Conservation (phyloP, 2,797 vertebrate species). For the Myiotriccus ornatus region DNA sequence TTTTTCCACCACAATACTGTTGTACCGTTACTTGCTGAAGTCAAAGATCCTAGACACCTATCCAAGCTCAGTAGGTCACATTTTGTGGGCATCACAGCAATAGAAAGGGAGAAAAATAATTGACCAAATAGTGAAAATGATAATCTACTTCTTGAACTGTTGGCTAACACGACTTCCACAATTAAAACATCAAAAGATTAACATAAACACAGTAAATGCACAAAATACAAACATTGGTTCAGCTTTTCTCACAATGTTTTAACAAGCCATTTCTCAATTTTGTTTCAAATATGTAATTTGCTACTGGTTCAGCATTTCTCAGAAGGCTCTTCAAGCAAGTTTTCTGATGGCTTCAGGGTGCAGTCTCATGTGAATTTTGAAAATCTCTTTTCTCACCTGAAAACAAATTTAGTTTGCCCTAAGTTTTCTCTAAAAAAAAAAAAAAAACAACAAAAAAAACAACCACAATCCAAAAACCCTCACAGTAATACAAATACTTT, state of each 20-base stretch:
- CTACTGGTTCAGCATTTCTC: slow-evolving; percentile 73
- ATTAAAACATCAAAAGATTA: neutral
- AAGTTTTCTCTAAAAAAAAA: neutral
- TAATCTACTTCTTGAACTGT: neutral
- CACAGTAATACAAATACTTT: neutral
- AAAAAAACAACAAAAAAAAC: neutral
- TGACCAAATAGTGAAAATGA: neutral
- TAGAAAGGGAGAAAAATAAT: neutral
- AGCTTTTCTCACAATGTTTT: neutral
- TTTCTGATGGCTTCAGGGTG: slow-evolving; percentile 81
- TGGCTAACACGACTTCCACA: neutral
- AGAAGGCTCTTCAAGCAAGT: slow-evolving; percentile 87
- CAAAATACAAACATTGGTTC: neutral
- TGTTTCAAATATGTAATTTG: neutral
- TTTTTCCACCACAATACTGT: neutral
- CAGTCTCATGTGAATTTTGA: slow-evolving; percentile 89
- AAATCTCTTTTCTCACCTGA: slow-evolving; percentile 89
- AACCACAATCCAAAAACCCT: too few relatives aligned
- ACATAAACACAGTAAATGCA: neutral
- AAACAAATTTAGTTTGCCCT: neutral
- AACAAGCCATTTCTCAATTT: neutral
- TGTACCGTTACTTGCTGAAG: neutral
- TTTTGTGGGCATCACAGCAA: neutral
- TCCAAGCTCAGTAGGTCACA: neutral
- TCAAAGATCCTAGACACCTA: neutral